Evolutionary conservation across 1,140 invertebrate genomes (phyloP).

Genomic region (Neelides sp.): DNA sequence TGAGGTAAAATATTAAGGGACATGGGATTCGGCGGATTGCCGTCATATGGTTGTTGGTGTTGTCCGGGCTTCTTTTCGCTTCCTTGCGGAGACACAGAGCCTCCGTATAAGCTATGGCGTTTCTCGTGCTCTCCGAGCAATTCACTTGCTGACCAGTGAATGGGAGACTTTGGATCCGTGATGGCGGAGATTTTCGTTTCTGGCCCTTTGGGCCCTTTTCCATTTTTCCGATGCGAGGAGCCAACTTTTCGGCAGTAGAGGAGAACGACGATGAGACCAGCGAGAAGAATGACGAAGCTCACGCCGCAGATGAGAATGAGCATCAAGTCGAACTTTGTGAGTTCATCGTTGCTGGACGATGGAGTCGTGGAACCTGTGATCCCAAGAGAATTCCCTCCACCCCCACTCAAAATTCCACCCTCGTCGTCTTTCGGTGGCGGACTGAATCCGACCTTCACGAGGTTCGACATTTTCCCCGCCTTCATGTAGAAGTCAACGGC

Average conservation of each 20-base stretch:
- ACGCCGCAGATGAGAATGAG: slow-evolving; percentile 28
- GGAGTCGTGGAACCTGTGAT: slow-evolving; percentile 25
- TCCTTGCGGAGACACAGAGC: slow-evolving; percentile 21
- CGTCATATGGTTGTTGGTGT: slow-evolving; percentile 6
- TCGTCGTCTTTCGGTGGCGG: slow-evolving; percentile 25
- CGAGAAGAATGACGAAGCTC: slow-evolving; percentile 25
- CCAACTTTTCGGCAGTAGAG: slow-evolving; percentile 27
- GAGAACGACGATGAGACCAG: slow-evolving; percentile 24
- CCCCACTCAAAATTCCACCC: background rate
- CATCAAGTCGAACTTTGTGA: slow-evolving; percentile 24
- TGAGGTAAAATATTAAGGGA: slow-evolving; percentile 22
- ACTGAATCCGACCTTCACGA: slow-evolving; percentile 17
- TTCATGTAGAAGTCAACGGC: slow-evolving; percentile 27
- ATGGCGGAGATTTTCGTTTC: slow-evolving; percentile 30
- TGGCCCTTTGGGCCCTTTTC: slow-evolving; percentile 19
- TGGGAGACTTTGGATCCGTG: slow-evolving; percentile 26
- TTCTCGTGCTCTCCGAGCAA: slow-evolving; percentile 31
- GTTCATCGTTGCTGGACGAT: slow-evolving; percentile 23
- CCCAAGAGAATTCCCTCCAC: slow-evolving; percentile 8
- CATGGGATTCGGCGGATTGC: slow-evolving; percentile 14
- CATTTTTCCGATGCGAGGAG: slow-evolving; percentile 19
- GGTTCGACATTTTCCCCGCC: slow-evolving; percentile 26
- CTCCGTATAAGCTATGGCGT: slow-evolving; percentile 29
- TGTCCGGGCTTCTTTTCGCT: slow-evolving; percentile 2
- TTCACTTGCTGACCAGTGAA: slow-evolving; percentile 28